Percentiles rank a stretch among this genome's conserved stretches.
phyloP scores from a whole-genome alignment of 2,888 invertebrate genomes.

The Pharmacophagus antenor region DNA sequence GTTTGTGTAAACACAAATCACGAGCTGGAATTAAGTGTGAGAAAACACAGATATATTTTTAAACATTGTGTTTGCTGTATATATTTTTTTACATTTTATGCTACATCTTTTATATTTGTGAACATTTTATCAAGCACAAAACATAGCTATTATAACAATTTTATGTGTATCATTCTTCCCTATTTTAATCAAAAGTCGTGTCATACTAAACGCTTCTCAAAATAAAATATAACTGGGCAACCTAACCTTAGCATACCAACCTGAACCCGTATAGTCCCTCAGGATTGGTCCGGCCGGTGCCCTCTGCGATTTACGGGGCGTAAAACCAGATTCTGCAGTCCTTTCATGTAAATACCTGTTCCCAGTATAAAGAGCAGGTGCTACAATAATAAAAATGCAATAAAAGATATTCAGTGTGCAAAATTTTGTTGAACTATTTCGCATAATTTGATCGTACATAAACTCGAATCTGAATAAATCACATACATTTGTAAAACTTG shows the following conservation, averaged over 20 bases:
- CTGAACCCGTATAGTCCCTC: conserved; percentile 22
- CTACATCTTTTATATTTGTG: too few species aligned
- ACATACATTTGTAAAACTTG: neutral
- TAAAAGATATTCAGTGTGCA: neutral
- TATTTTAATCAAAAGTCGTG: neutral
- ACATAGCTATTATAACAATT: too few species aligned
- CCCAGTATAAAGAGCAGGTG: conserved; percentile 8
- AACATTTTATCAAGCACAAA: too few species aligned
- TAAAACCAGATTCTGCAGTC: conserved; percentile 5
- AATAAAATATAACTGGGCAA: conserved; percentile 1
- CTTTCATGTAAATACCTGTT: conserved; percentile 16
- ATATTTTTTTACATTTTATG: too few species aligned
- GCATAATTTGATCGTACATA: neutral
- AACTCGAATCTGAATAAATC: neutral
- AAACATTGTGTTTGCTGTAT: too few species aligned
- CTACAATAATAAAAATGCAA: neutral
- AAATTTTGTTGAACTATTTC: neutral
- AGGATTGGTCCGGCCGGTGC: conserved; percentile 12
- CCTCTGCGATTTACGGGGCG: conserved; percentile 15
- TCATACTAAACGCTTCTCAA: neutral
- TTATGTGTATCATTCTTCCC: too few species aligned
- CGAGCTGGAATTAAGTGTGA: too few species aligned
- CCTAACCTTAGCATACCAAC: conserved; percentile 3
- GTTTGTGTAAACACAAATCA: too few species aligned
- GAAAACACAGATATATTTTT: too few species aligned